These are phyloP conservation scores for Sthenelais limicola DNA, from an alignment of 2,888 invertebrate genomes.

Conservation along the genomic window DNA sequence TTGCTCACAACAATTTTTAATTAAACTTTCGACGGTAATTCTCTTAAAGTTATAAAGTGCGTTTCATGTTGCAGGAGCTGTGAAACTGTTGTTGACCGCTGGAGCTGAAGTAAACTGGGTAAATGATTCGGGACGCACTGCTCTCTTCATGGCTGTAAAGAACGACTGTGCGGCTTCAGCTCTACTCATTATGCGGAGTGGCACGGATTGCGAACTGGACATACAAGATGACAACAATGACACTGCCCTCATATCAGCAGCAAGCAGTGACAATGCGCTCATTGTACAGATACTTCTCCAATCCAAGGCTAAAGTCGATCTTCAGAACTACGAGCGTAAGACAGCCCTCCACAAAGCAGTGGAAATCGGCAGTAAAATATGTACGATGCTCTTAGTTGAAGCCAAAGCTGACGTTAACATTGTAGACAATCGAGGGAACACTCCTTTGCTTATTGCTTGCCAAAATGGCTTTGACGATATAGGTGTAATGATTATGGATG, in stretches of 20 bases:
- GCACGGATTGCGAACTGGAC: not conserved
- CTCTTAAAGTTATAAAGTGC: too few relatives aligned
- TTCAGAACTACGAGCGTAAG: not conserved
- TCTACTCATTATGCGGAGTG: not conserved
- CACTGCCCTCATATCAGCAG: constrained; percentile 12
- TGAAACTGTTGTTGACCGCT: not conserved
- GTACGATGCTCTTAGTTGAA: not conserved
- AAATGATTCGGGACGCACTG: constrained; percentile 10
- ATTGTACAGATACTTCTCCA: not conserved
- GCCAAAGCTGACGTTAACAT: not conserved
- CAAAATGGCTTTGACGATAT: not conserved
- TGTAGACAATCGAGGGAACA: not conserved
- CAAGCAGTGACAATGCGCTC: not conserved
- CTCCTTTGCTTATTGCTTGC: constrained; percentile 15
- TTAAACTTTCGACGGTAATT: too few relatives aligned
- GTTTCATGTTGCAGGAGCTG: constrained; percentile 8
- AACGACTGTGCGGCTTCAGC: not conserved
- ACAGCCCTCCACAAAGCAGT: constrained; percentile 4
- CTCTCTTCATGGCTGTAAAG: not conserved
- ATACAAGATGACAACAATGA: constrained; percentile 20
- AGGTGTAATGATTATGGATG: not conserved
- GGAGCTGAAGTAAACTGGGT: constrained; percentile 3
- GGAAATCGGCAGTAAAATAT: not conserved
- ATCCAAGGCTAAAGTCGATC: not conserved
- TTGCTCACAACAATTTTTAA: too few relatives aligned